phyloP scores from a whole-genome alignment of 37 sponge, comb jelly and placozoan genomes.

The Halisarca cf. caerulea region DNA sequence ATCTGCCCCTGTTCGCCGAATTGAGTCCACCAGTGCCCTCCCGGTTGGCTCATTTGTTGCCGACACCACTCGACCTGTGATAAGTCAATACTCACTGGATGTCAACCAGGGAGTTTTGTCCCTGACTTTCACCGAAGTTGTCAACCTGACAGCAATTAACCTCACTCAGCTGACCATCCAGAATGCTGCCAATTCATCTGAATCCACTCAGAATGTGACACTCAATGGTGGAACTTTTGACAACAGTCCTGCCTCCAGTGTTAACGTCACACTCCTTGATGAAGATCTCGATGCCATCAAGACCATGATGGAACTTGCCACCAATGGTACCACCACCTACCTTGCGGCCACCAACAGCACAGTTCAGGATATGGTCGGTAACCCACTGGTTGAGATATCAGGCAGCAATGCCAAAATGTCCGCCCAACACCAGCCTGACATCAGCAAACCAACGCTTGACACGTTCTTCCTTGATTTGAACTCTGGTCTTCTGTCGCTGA shows the following conservation, averaged over 20 bases:
- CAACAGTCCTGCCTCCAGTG: conserved; percentile 27
- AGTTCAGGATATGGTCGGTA: conserved; percentile 62
- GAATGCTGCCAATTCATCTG: conserved; percentile 4
- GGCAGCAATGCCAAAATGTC: conserved; percentile 26
- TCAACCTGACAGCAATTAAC: conserved; percentile 68
- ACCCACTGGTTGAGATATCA: conserved; percentile 43
- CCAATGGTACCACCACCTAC: conserved; percentile 59
- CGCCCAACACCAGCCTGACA: conserved; percentile 52
- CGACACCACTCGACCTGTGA: conserved; percentile 58
- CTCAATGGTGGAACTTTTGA: conserved; percentile 31
- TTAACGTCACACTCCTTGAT: conserved; percentile 33
- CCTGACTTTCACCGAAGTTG: conserved; percentile 80
- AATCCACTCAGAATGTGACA: not conserved
- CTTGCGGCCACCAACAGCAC: conserved; percentile 62
- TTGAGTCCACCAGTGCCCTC: conserved; percentile 37
- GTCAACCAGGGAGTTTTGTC: conserved; percentile 58
- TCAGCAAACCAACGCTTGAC: conserved; percentile 56
- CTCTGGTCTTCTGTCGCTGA: conserved; percentile 60
- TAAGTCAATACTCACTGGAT: conserved; percentile 67
- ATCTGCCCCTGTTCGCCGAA: conserved; percentile 10
- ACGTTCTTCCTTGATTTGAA: conserved; percentile 88
- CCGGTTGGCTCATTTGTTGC: conserved; percentile 50
- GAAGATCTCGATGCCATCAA: conserved; percentile 62
- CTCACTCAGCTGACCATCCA: conserved; percentile 65
- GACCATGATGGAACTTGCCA: conserved; percentile 43